Conservation (phyloP, 2,113 vertebrate genomes). For the Recurvirostra avosetta region DNA sequence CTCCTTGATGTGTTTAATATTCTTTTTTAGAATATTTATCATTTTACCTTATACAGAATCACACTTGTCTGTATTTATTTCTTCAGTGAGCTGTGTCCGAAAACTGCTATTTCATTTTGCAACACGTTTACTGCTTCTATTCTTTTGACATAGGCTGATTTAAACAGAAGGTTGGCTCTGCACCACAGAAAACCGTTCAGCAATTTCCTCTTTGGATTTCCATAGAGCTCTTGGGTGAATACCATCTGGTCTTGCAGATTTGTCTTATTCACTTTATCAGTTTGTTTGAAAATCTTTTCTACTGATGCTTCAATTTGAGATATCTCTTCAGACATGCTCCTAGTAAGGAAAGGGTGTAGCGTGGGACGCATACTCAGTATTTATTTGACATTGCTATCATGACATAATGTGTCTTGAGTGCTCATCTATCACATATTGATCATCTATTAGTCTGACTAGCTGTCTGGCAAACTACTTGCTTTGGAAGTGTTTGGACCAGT, state of each 20-base stretch:
- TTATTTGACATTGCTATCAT: background rate
- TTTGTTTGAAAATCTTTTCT: slow-evolving; percentile 38
- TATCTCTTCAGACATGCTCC: background rate
- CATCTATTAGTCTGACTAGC: background rate
- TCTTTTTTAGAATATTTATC: background rate
- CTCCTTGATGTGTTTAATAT: background rate
- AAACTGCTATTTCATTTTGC: background rate
- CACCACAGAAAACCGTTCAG: background rate
- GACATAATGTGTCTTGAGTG: background rate
- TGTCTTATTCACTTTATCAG: background rate
- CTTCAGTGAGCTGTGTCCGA: background rate
- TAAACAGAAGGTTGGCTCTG: slow-evolving; percentile 7
- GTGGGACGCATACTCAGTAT: background rate
- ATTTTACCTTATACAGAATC: background rate
- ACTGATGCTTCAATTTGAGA: background rate
- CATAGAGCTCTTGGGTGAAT: background rate
- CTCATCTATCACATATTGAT: slow-evolving; percentile 1
- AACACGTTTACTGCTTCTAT: background rate
- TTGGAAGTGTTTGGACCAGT: background rate
- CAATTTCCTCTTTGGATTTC: slow-evolving; percentile 21
- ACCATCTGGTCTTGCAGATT: background rate
- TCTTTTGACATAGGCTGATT: background rate
- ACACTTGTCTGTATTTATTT: background rate
- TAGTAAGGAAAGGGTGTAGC: background rate
- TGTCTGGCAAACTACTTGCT: background rate